These are phyloP conservation scores for Smittia aterrima DNA, from an alignment of 2,888 invertebrate genomes.

Conservation along the genomic window DNA sequence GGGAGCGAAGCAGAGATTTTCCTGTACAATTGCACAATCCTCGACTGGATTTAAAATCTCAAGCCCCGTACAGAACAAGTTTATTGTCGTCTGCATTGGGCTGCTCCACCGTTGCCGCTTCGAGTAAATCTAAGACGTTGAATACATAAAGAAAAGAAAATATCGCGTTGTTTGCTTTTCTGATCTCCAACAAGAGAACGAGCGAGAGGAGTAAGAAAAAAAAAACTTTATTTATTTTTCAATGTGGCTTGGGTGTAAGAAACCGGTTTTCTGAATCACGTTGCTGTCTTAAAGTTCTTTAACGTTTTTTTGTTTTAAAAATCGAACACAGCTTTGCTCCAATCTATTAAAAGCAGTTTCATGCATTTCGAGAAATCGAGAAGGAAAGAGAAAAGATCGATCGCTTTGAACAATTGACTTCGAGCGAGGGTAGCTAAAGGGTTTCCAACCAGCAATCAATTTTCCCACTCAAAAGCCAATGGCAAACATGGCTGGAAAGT, in stretches of 20 bases:
- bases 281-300: background rate
- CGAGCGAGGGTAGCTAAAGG: background rate
- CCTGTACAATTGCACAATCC: too few relatives aligned
- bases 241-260: conserved; percentile 30
- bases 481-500: background rate
- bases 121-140: background rate
- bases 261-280: background rate
- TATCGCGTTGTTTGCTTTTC: conserved; percentile 33
- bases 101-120: background rate
- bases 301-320: conserved; percentile 13
- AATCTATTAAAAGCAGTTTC: conserved; percentile 26
- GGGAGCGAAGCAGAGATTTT: too few relatives aligned
- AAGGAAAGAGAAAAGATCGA: background rate
- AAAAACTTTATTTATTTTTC: conserved; percentile 29
- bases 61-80: background rate
- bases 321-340: background rate
- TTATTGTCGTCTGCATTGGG: background rate
- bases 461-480: background rate
- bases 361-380: background rate
- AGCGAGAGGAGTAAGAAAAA: too few relatives aligned
- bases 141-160: conserved; percentile 18
- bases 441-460: background rate
- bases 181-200: conserved; percentile 32
- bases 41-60: background rate
- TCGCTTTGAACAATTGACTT: background rate